phyloP scores from a whole-genome alignment of 53 echinoderm and acorn worm species.

The Zoroaster sp. region DNA sequence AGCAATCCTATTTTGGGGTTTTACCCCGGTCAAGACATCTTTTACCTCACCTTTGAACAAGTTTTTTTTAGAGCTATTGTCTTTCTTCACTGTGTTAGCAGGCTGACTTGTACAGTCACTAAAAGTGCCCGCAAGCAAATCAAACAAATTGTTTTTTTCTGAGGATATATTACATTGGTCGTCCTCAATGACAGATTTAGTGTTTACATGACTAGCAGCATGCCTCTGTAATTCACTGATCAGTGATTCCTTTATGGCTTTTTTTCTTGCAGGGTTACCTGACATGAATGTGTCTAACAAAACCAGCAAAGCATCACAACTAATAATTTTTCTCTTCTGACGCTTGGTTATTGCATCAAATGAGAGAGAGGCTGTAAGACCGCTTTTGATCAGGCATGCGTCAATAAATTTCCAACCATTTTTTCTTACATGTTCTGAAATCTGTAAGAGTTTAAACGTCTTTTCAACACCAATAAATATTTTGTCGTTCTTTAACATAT shows the following conservation, averaged over 20 bases:
- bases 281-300: neutral
- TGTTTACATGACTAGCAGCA: neutral
- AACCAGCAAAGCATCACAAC: neutral
- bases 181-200: neutral
- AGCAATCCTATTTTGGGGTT: neutral
- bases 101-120: too few species aligned
- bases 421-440: neutral
- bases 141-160: neutral
- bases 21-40: neutral
- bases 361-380: neutral
- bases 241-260: too few species aligned
- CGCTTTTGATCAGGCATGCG: neutral
- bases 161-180: neutral
- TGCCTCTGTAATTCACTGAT: too few species aligned
- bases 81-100: too few species aligned
- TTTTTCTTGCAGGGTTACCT: neutral
- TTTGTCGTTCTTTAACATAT: neutral
- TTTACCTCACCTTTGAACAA: neutral
- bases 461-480: neutral
- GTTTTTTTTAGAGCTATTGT: too few species aligned
- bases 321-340: neutral
- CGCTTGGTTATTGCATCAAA: neutral
- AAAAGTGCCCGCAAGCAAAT: too few species aligned
- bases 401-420: neutral
- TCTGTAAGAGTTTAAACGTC: neutral